Evolutionary conservation across 2,888 invertebrate genomes (phyloP).

Genomic region (Alitta virens): DNA sequence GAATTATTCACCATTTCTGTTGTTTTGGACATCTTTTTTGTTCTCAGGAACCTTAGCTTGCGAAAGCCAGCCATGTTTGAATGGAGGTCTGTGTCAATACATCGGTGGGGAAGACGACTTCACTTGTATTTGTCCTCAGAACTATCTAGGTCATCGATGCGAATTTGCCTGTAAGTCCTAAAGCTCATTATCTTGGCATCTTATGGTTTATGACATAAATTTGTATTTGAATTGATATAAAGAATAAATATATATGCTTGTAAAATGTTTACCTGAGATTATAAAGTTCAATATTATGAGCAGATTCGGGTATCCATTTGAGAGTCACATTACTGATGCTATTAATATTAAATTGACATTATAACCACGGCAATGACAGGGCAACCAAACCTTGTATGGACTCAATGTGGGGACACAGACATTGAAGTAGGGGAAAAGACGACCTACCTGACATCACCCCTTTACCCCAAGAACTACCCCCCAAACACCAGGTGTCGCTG

Average conservation of each 20-base stretch:
- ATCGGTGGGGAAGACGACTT: conserved; percentile 6
- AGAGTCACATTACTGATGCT: too few relatives aligned
- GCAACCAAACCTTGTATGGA: conserved; percentile 12
- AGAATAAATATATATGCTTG: too few relatives aligned
- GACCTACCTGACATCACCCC: conserved; percentile 19
- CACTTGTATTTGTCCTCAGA: background rate
- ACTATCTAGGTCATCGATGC: background rate
- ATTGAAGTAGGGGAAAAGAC: conserved; percentile 11
- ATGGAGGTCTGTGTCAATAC: conserved; percentile 22
- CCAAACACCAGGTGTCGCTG: conserved; percentile 22
- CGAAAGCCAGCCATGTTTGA: conserved; percentile 18
- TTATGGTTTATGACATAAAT: too few relatives aligned
- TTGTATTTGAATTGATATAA: too few relatives aligned
- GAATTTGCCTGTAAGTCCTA: background rate
- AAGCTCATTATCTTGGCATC: too few relatives aligned
- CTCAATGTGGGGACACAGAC: conserved; percentile 20
- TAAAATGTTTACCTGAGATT: too few relatives aligned
- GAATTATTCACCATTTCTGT: too few relatives aligned
- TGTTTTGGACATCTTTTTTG: background rate
- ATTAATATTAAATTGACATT: too few relatives aligned
- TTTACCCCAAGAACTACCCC: conserved; percentile 26
- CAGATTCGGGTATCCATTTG: too few relatives aligned
- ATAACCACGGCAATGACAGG: too few relatives aligned
- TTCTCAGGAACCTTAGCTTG: conserved; percentile 18
- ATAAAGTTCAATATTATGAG: too few relatives aligned